phyloP scores from a whole-genome alignment of 2,888 invertebrate species.

The Drosophila ustulata region DNA sequence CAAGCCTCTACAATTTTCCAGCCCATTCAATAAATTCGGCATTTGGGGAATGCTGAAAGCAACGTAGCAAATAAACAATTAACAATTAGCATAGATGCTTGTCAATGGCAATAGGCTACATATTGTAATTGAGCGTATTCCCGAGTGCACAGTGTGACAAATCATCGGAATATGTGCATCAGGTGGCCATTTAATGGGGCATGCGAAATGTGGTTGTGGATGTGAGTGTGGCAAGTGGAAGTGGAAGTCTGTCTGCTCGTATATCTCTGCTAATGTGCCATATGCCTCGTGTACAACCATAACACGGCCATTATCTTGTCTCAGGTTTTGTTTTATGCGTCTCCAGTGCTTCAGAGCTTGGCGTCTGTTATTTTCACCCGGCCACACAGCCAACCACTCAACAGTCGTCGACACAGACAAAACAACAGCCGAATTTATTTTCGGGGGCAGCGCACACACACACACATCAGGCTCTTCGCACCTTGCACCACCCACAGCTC shows the following conservation, averaged over 20 bases:
- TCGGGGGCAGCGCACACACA: conserved; percentile 16
- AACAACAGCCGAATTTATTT: conserved; percentile 49
- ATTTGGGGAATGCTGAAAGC: background rate
- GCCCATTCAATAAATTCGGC: background rate
- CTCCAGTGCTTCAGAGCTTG: conserved; percentile 41
- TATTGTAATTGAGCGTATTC: conserved; percentile 3
- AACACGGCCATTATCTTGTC: conserved; percentile 69
- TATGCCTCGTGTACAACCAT: conserved; percentile 59
- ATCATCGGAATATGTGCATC: conserved; percentile 47
- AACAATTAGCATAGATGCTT: conserved; percentile 9
- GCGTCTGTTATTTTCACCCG: conserved; percentile 37
- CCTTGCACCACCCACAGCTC: conserved; percentile 8
- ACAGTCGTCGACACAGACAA: conserved; percentile 25
- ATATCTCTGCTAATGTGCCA: conserved; percentile 56
- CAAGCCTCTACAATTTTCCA: background rate
- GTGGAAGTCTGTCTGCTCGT: conserved; percentile 21
- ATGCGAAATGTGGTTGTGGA: conserved; percentile 3
- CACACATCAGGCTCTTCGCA: background rate
- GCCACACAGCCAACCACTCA: conserved; percentile 21
- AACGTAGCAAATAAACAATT: background rate
- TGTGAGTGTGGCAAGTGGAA: background rate
- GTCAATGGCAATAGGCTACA: background rate
- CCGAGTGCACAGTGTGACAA: conserved; percentile 23
- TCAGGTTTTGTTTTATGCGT: conserved; percentile 62
- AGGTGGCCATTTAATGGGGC: conserved; percentile 55